Base-by-base conservation (phyloP, 2,797 vertebrate species). In the Momotus momota region DNA sequence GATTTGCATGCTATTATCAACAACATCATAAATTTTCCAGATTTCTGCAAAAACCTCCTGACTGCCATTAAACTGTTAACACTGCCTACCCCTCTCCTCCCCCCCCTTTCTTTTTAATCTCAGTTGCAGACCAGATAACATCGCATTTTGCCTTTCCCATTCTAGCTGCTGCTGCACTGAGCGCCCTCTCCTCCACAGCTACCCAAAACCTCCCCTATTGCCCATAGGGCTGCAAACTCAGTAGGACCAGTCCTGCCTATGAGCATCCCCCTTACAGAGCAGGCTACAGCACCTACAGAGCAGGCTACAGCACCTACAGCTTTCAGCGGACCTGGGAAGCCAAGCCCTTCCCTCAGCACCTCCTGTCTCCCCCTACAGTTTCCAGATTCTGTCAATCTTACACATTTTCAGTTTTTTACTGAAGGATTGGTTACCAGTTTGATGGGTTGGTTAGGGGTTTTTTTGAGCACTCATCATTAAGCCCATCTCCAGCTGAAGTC, bases 1-100 rank as follows among this genome's bases (percentile, higher is more conserved):
- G 88, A 95, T 95, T 95, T 96, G 55, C 86, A 83, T 83, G 71
- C 58, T 83, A 79, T 92, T 93, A 96, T 58, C 69, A 96, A 94
- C 78, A 79, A 83, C 3, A 8, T 35, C 83, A 86, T n/a, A 91
- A 96, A 96, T 23, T 80, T 82, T 7, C 23, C 29, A 80, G 81
- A 80, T 60, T 88, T 74, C 41, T 48, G 49, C 51, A 96, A 92
- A 90, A 95, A 52, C 21, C 38, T 84, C 41, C 21, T 6, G 2
- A 64, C 41, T 86, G 35, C 61, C 48, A 70, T 65, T 69, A 74
- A 93, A 94, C 62, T 79, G 20, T 51, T 84, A 74, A 58, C 46
- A 19, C 45, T 3, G 4, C 8, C 31, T 83, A 19, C 7, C 6
- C 25, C 17, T 21, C 48, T 13, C 27, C 11, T 52, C 64, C 58